Conservation (phyloP, 2,113 vertebrate genomes). For the Puffinus mauretanicus region DNA sequence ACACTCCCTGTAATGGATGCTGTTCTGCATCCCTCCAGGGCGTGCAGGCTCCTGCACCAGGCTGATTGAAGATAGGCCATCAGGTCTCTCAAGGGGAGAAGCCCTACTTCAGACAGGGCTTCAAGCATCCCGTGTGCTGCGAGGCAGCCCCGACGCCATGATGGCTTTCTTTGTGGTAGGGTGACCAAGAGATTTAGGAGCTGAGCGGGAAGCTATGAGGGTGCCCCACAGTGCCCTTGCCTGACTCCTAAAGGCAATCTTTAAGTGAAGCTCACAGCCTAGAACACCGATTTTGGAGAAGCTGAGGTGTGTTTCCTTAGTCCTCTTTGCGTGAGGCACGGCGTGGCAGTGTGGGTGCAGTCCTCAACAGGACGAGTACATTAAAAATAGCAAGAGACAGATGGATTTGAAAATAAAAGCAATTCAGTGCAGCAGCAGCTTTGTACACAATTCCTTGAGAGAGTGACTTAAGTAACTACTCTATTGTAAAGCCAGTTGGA, state of each 20-base stretch:
- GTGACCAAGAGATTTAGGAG: neutral
- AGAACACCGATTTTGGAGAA: neutral
- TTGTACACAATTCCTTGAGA: neutral
- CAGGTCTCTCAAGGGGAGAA: neutral
- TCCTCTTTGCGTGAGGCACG: fast-evolving
- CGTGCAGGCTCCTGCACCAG: fast-evolving
- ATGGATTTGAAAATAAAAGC: neutral
- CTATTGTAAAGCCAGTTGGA: neutral
- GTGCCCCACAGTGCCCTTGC: neutral
- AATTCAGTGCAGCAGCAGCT: neutral
- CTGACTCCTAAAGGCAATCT: neutral
- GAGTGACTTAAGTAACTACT: neutral
- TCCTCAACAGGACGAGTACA: neutral
- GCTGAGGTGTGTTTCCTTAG: neutral
- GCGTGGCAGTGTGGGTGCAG: neutral
- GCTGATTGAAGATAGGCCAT: neutral
- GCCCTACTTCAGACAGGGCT: neutral
- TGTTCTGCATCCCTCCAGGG: neutral
- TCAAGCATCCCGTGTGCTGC: fast-evolving
- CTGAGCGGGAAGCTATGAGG: neutral
- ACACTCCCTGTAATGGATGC: neutral
- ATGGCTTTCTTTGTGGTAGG: neutral
- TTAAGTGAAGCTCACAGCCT: neutral
- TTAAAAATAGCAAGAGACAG: neutral
- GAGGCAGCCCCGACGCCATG: neutral